Base-by-base conservation (phyloP, 2,113 vertebrate genomes). In the Silurus asotus region DNA sequence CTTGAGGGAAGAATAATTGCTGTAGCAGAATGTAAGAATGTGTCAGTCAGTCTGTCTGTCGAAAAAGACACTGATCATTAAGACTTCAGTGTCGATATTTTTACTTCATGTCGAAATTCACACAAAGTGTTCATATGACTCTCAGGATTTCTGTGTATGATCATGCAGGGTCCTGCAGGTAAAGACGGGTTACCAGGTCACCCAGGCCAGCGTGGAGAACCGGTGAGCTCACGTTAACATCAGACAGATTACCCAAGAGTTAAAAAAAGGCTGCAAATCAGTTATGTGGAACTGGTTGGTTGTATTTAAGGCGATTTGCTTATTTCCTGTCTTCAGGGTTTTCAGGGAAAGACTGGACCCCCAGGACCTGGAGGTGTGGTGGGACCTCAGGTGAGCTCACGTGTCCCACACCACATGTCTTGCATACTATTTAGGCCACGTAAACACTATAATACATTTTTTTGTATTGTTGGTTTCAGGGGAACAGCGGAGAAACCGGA, bases 141-240 rank as follows among this genome's bases (percentile, higher is more conserved):
- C 9, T 14, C 23, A 25, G 8, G 5, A 2, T 20, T 17, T 55
- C 25, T 79, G 28, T 23, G 64, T 25, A 87, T 61, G 55, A 5
- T 13, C 59, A 8, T 78, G 78, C 89, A 99, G 98, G 98, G 98
- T 45, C 96, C 97, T 67, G 95, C 93, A 20, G 98, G 98, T 76
- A 99, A 99, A 91, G 97, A 99, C 4, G 98, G 98, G 84, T 95
- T 99, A 86, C 98, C 98, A 0, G 98, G 98, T 88, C 98, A 99
- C 90, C 98, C 98, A 4, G 98, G 98, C 74, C 98, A 99, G 94
- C 94, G 98, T 95, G 98, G 97, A 89, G 97, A 99, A 94, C 96
- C 97, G 0, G 98, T 99, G 88, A 97, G 97, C 96, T 17, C 65
- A 2, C 14, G 76, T 51, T 80, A 49, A 53, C 28, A 62, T 76